These are phyloP conservation scores for Phaedon cochleariae DNA, from an alignment of 2,888 invertebrate species.

Conservation along the genomic window DNA sequence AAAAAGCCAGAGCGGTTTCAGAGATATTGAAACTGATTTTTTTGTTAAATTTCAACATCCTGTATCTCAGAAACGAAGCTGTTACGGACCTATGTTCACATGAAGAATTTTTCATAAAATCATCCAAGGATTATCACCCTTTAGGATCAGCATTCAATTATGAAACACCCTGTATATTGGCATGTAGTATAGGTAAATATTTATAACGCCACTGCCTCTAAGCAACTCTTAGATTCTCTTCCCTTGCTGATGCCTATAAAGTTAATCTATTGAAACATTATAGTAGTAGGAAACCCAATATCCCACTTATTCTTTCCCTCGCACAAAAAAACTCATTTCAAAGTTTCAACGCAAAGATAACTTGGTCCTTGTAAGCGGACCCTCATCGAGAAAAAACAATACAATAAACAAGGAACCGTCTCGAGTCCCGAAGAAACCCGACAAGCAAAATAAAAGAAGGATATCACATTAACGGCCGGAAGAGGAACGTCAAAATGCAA, in stretches of 20 bases:
- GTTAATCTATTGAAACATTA: not conserved
- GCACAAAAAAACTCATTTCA: not conserved
- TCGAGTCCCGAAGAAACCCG: constrained; percentile 27
- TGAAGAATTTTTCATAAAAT: too few species aligned
- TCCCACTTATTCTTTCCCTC: not conserved
- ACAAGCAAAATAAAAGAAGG: constrained; percentile 45
- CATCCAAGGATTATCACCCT: too few species aligned
- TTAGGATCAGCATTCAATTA: too few species aligned
- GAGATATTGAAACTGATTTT: too few species aligned
- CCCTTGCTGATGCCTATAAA: not conserved
- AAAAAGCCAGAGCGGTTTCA: too few species aligned
- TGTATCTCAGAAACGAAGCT: too few species aligned
- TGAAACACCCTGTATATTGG: too few species aligned
- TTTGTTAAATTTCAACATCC: too few species aligned
- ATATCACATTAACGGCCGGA: constrained; percentile 58
- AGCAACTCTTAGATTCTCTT: too few species aligned
- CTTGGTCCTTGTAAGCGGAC: constrained; percentile 10
- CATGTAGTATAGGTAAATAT: too few species aligned
- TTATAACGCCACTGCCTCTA: too few species aligned
- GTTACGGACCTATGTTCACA: too few species aligned
- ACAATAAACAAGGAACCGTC: constrained; percentile 35
- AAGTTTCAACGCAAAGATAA: constrained; percentile 15
- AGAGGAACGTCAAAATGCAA: constrained; percentile 58
- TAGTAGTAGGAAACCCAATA: not conserved
- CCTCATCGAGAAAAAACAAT: constrained; percentile 26